A percentile compares a stretch with the other conserved stretches of the same genome.
These are phyloP conservation scores for Rhodeus uyekii DNA, from an alignment of 2,797 vertebrate species.

Conservation along the genomic window DNA sequence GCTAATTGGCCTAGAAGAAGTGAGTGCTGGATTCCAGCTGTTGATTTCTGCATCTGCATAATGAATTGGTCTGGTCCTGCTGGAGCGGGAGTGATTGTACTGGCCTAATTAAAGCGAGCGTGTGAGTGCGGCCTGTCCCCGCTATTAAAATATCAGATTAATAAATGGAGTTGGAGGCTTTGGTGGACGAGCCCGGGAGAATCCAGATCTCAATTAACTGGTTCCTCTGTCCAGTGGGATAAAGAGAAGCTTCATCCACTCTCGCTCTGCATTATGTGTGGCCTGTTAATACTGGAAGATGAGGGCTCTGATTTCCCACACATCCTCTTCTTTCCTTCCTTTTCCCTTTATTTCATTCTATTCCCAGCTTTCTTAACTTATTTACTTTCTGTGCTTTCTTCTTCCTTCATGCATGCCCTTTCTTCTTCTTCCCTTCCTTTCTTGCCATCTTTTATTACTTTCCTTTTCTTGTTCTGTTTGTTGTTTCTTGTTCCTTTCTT, in stretches of 20 bases:
- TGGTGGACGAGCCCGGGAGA: constrained; percentile 61
- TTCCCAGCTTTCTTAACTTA: neutral
- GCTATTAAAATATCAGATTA: constrained; percentile 67
- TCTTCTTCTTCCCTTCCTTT: neutral
- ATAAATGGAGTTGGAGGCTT: constrained; percentile 62
- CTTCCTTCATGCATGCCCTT: neutral
- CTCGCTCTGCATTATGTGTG: constrained; percentile 60
- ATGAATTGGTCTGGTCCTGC: constrained; percentile 7
- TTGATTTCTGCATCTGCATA: constrained; percentile 13
- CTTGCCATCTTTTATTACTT: neutral
- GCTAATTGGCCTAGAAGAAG: constrained; percentile 3
- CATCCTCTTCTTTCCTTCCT: constrained; percentile 57
- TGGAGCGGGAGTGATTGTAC: constrained; percentile 24
- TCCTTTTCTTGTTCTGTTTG: neutral
- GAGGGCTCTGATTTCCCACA: constrained; percentile 73
- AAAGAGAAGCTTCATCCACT: constrained; percentile 64
- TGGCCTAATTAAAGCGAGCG: constrained; percentile 69
- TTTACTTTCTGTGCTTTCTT: constrained; percentile 14
- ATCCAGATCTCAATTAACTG: constrained; percentile 74
- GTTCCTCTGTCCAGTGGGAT: constrained; percentile 63
- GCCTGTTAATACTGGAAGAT: constrained; percentile 60
- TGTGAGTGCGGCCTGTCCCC: constrained; percentile 60
- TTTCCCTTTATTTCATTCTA: neutral
- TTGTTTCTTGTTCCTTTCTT: neutral
- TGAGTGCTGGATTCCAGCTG: constrained; percentile 6